These are phyloP conservation scores for Calcarius ornatus DNA, from an alignment of 2,113 vertebrate genomes.

Conservation along the genomic window DNA sequence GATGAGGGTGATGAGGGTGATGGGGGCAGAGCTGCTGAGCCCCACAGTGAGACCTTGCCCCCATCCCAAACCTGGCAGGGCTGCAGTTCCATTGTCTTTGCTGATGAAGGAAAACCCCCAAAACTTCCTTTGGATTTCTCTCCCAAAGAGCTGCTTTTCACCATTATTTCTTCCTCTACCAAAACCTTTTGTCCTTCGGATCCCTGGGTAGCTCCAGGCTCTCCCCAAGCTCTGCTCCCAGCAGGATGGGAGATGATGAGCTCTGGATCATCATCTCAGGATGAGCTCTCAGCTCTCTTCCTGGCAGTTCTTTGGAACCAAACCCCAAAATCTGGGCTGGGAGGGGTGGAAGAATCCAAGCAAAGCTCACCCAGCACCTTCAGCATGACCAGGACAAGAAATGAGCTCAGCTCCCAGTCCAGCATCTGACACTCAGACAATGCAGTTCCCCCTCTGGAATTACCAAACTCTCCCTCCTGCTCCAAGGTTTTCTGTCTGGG, in stretches of 20 bases:
- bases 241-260: too few species aligned
- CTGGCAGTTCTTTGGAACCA: neutral
- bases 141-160: neutral
- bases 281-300: too few species aligned
- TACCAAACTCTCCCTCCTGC: too few species aligned
- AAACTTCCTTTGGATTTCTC: accelerated
- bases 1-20: neutral
- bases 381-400: neutral
- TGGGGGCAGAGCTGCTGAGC: neutral
- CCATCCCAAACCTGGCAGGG: neutral
- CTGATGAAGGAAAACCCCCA: neutral
- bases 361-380: neutral
- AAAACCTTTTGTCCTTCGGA: neutral
- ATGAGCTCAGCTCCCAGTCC: neutral
- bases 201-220: too few species aligned
- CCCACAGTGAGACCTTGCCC: too few species aligned
- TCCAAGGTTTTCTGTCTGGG: too few species aligned
- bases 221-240: too few species aligned
- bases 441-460: too few species aligned
- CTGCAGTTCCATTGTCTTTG: accelerated
- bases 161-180: accelerated
- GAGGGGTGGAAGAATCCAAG: neutral
- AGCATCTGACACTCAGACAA: too few species aligned
- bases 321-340: neutral
- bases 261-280: too few species aligned